phyloP scores from a whole-genome alignment of 2,888 invertebrate species.

The Netelia melanura region DNA sequence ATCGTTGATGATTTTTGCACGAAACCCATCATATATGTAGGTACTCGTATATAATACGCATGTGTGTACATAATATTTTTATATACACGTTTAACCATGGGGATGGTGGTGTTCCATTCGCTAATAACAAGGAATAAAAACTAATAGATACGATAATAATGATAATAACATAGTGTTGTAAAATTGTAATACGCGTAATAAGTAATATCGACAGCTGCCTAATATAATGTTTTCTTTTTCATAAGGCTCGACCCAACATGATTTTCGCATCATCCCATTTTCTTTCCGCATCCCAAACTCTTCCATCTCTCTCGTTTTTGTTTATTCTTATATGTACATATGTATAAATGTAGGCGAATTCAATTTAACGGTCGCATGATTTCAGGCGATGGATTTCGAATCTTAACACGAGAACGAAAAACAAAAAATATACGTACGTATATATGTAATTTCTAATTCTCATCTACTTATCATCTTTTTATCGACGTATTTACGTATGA shows the following conservation, averaged over 20 bases:
- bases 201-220: slow-evolving; percentile 71
- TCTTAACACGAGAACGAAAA: slow-evolving; percentile 21
- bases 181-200: slow-evolving; percentile 61
- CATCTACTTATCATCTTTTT: neutral
- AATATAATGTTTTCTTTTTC: slow-evolving; percentile 54
- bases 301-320: slow-evolving; percentile 44
- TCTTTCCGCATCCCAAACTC: slow-evolving; percentile 45
- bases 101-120: slow-evolving; percentile 49
- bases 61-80: slow-evolving; percentile 45
- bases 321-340: slow-evolving; percentile 67
- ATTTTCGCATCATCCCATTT: slow-evolving; percentile 48
- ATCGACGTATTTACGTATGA: neutral
- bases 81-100: slow-evolving; percentile 63
- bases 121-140: slow-evolving; percentile 67
- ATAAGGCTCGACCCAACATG: slow-evolving; percentile 69
- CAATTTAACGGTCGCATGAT: slow-evolving; percentile 60
- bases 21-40: neutral
- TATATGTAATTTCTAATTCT: neutral
- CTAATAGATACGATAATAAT: slow-evolving; percentile 65
- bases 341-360: slow-evolving; percentile 70
- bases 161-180: slow-evolving; percentile 65
- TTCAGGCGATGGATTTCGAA: slow-evolving; percentile 58
- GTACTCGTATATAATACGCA: slow-evolving; percentile 10
- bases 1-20: no score
- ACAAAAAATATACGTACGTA: slow-evolving; percentile 18